Evolutionary conservation across 2,113 vertebrate genomes (phyloP), one percentile per base, ranked within the genome.

Genomic region (Sminthopsis crassicaudata): DNA sequence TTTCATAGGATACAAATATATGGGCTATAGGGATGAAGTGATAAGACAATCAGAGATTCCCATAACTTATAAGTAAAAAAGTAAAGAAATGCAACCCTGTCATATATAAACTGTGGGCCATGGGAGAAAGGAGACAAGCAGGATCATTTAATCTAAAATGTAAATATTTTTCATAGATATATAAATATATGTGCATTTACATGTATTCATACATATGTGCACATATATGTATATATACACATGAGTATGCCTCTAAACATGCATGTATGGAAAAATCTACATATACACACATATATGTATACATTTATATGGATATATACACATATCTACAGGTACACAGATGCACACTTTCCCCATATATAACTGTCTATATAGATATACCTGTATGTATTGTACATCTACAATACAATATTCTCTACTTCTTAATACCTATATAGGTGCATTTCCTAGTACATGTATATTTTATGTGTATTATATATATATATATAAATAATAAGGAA

Each of bases 141-240:
- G 5, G 3, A 46, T 91, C 24, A 89, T 89, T 92, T 84, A 30
- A 36, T 26, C 91, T 93, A 92, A 96, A 30, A 53, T 92, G 25
- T 50, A 46, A 53, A 90, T 90, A 52, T 24, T 90, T 94, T 95
- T 46, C 23, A 53, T 7, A 51, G 10, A 55, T 57, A 57, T 16
- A 27, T 19, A 46, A 36, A 52, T 22, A 54, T n/a, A 54, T 4
- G 23, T 54, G 5, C 19, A 54, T 2, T 3, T 4, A 30, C 4
- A 48, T 48, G 48, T 48, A 48, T 48, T 48, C 4, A 60, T 30
- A 60, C 7, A 55, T 57, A 55, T 30, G 10, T 36, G n/a, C 42
- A n/a, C 42, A 22, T 24, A 6, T 42, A 42, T 94, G 55, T 10
- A 57, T 89, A 11, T 0, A 12, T 52, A n/a, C 50, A 88, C 7